Percentiles rank a stretch among this genome's conserved stretches.
Evolutionary conservation across 2,797 vertebrate genomes (phyloP).

Genomic region (Saguinus oedipus): DNA sequence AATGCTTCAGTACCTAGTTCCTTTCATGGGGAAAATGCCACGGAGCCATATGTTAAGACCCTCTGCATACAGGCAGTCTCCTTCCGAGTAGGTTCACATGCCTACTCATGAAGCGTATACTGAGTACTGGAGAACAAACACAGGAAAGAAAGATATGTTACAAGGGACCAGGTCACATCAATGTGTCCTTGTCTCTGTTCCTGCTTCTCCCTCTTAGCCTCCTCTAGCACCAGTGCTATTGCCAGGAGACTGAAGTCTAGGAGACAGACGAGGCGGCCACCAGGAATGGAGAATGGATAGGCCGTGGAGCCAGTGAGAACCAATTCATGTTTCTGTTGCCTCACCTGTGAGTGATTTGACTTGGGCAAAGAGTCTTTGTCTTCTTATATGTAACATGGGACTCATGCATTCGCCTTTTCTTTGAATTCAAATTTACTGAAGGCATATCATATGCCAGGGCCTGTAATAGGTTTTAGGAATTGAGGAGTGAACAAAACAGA

Average conservation of each 20-base stretch:
- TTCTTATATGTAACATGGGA: neutral
- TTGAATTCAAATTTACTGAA: neutral
- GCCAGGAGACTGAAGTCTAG: neutral
- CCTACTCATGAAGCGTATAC: neutral
- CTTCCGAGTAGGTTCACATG: neutral
- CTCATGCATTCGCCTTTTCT: neutral
- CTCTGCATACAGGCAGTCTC: neutral
- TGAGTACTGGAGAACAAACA: neutral
- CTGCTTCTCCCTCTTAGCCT: neutral
- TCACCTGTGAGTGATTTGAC: neutral
- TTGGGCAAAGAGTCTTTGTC: neutral
- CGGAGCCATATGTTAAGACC: neutral
- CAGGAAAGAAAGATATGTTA: neutral
- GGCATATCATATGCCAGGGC: no score
- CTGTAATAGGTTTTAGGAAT: neutral
- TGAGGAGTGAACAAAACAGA: neutral
- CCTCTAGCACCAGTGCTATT: neutral
- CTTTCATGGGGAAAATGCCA: neutral
- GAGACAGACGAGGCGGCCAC: accelerated
- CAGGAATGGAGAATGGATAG: neutral
- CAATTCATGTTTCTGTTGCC: neutral
- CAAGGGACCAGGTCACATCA: neutral
- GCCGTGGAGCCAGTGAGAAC: neutral
- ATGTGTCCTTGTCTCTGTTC: no score
- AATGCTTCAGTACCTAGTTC: neutral